Conservation (phyloP, 2,113 vertebrate genomes). For the Pterocles gutturalis region DNA sequence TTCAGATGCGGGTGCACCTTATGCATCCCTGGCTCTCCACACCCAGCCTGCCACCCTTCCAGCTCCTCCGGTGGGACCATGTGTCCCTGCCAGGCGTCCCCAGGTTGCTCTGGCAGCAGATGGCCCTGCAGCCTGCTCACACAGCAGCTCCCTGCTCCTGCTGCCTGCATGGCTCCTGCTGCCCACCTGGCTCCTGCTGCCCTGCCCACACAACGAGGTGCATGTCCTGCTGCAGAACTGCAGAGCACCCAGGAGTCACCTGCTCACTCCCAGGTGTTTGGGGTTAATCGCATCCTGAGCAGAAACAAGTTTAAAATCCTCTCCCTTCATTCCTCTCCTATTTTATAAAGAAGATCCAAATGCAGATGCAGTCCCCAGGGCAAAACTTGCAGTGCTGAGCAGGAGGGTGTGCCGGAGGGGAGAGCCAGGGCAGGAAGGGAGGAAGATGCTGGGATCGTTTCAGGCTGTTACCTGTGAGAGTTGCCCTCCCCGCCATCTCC, state of each 20-base stretch:
- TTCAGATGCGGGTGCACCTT: not conserved
- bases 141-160: not conserved
- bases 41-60: not conserved
- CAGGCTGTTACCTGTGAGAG: not conserved
- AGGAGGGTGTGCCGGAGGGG: not conserved
- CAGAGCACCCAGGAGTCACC: not conserved
- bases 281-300: not conserved
- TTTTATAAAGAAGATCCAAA: not conserved
- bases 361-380: not conserved
- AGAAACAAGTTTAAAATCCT: not conserved
- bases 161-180: not conserved
- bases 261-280: not conserved
- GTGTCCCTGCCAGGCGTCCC: accelerated
- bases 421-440: not conserved
- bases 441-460: not conserved
- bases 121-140: not conserved
- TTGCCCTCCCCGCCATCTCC: not conserved
- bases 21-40: not conserved
- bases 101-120: accelerated
- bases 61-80: not conserved
- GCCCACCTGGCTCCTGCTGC: not conserved
- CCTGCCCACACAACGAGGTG: not conserved
- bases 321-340: not conserved
- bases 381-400: not conserved
- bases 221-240: accelerated